These are phyloP conservation scores for Eudyptes chrysolophus DNA, from an alignment of 2,113 vertebrate genomes.

Conservation along the genomic window DNA sequence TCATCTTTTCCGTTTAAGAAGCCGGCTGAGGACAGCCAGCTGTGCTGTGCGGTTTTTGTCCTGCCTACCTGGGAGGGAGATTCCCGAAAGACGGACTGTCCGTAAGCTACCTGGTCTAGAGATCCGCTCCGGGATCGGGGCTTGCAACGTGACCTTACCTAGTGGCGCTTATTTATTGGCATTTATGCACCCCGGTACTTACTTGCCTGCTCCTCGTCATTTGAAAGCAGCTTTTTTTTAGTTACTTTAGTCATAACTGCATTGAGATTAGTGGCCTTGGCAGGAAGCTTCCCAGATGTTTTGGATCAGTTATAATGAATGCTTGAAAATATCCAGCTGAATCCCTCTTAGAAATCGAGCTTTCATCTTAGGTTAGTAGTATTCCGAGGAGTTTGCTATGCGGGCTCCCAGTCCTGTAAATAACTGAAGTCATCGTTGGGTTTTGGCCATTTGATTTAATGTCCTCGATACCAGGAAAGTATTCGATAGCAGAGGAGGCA, in stretches of 20 bases:
- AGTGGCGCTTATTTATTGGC: accelerated
- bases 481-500: neutral
- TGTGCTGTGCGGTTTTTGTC: neutral
- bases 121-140: accelerated
- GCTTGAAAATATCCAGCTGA: neutral
- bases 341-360: neutral
- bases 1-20: neutral
- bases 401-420: neutral
- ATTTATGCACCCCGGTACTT: neutral
- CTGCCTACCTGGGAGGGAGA: neutral
- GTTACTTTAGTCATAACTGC: neutral
- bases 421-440: neutral
- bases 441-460: neutral
- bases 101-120: accelerated
- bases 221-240: neutral
- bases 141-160: neutral
- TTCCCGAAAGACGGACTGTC: neutral
- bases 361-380: constrained; percentile 18
- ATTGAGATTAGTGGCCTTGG: neutral
- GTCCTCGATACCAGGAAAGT: neutral
- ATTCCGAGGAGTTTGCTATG: neutral
- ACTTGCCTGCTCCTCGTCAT: neutral
- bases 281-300: constrained; percentile 25
- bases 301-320: neutral
- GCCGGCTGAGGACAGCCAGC: neutral